Evolutionary conservation across 1,140 invertebrate genomes (phyloP).

Genomic region (Drosophila albomicans): DNA sequence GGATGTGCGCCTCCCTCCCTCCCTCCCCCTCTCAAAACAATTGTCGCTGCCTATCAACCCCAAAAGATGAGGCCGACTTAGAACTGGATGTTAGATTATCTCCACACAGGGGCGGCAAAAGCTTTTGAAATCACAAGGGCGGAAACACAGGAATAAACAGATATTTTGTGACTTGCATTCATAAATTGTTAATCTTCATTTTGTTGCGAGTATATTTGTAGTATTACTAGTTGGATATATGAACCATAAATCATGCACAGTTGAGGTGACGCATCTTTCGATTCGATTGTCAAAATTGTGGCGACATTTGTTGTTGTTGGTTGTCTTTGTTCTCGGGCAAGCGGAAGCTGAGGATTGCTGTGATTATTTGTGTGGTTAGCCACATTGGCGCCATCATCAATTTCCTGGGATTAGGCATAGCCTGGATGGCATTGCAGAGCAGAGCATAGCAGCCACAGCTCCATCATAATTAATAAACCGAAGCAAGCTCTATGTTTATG

Average conservation of each 20-base stretch:
- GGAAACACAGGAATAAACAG: constrained; percentile 38
- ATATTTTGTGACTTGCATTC: constrained; percentile 39
- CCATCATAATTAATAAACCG: constrained; percentile 77
- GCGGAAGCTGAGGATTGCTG: constrained; percentile 45
- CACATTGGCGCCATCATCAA: constrained; percentile 69
- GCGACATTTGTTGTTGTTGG: constrained; percentile 33
- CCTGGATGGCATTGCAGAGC: constrained; percentile 13
- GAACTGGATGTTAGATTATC: neutral
- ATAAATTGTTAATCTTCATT: constrained; percentile 35
- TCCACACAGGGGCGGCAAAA: constrained; percentile 15
- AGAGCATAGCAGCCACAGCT: constrained; percentile 26
- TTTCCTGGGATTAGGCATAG: constrained; percentile 60
- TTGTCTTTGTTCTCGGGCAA: constrained; percentile 11
- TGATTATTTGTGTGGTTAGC: constrained; percentile 54
- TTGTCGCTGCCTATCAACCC: constrained; percentile 60
- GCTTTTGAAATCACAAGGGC: constrained; percentile 65
- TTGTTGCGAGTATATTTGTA: constrained; percentile 20
- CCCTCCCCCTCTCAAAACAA: constrained; percentile 29
- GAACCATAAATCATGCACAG: constrained; percentile 65
- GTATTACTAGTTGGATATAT: neutral
- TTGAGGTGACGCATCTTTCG: constrained; percentile 31
- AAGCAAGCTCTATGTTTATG: neutral
- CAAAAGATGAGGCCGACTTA: neutral
- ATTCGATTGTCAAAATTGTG: constrained; percentile 52
- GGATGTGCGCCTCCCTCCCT: constrained; percentile 30